Evolutionary conservation across 2,888 invertebrate genomes (phyloP).

Genomic region (Conus canariensis): DNA sequence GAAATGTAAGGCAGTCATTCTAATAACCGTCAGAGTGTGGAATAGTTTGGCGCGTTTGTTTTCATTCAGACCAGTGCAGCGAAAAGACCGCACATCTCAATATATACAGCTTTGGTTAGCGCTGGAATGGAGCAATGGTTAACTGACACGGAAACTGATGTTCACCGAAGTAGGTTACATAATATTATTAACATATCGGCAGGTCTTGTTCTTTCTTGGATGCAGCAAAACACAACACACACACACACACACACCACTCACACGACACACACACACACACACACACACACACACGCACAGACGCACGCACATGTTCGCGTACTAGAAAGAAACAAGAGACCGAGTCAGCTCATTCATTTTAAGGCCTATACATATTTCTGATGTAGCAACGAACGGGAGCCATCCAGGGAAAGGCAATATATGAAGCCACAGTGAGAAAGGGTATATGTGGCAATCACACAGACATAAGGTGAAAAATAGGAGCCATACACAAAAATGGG

Average conservation of each 20-base stretch:
- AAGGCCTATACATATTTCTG: no score
- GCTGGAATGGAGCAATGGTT: constrained; percentile 1
- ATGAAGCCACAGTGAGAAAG: no score
- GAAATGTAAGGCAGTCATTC: constrained; percentile 18
- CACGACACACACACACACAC: background rate
- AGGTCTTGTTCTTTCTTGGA: background rate
- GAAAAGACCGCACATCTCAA: background rate
- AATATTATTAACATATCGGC: background rate
- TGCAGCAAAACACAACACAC: background rate
- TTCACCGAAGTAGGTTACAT: constrained; percentile 1
- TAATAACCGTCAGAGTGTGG: background rate
- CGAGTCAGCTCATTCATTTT: no score
- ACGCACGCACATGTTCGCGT: background rate
- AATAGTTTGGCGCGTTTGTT: constrained; percentile 1
- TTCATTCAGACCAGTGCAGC: background rate
- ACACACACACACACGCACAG: background rate
- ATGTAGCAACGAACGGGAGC: no score
- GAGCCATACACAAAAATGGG: no score
- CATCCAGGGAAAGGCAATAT: no score
- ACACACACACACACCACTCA: constrained; percentile 30
- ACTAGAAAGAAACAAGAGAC: background rate
- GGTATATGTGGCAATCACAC: no score
- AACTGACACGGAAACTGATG: background rate
- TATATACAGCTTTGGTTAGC: constrained; percentile 18
- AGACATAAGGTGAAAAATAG: no score